phyloP scores from a whole-genome alignment of 2,888 invertebrate genomes.

The Trimorus sp. region DNA sequence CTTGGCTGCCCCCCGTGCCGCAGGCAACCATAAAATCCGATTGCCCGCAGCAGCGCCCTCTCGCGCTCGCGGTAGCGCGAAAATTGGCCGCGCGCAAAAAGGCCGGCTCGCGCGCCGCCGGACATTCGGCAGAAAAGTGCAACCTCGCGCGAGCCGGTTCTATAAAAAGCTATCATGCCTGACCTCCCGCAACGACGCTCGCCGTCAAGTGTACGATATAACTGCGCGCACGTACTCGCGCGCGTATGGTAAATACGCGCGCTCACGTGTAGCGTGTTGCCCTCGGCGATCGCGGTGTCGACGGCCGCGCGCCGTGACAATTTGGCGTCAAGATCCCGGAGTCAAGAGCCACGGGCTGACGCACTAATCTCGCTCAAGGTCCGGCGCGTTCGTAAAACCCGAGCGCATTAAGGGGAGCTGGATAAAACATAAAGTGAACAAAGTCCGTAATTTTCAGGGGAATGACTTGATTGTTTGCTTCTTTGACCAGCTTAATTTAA shows the following conservation, averaged over 20 bases:
- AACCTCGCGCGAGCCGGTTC: conserved; percentile 70
- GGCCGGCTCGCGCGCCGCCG: conserved; percentile 21
- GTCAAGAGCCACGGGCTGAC: conserved; percentile 53
- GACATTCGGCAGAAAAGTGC: conserved; percentile 63
- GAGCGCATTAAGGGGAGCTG: conserved; percentile 26
- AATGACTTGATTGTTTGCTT: no score
- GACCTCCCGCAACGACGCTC: conserved; percentile 78
- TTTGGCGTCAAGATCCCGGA: conserved; percentile 56
- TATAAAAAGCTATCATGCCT: conserved; percentile 79
- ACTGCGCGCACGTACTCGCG: conserved; percentile 44
- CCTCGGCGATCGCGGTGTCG: conserved; percentile 54
- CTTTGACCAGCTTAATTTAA: no score
- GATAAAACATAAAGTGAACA: not conserved
- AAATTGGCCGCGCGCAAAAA: not conserved
- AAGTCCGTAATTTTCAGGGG: no score
- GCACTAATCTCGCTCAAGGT: conserved; percentile 63
- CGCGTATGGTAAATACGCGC: conserved; percentile 43
- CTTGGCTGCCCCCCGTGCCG: no score
- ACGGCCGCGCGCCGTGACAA: conserved; percentile 60
- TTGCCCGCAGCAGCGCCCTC: not conserved
- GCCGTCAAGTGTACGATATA: conserved; percentile 71
- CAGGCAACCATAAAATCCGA: not conserved
- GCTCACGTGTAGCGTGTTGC: conserved; percentile 35
- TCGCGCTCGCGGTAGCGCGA: not conserved
- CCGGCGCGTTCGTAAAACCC: conserved; percentile 33